phyloP scores from a whole-genome alignment of 2,888 invertebrate species.

The Bedellia somnulentella region DNA sequence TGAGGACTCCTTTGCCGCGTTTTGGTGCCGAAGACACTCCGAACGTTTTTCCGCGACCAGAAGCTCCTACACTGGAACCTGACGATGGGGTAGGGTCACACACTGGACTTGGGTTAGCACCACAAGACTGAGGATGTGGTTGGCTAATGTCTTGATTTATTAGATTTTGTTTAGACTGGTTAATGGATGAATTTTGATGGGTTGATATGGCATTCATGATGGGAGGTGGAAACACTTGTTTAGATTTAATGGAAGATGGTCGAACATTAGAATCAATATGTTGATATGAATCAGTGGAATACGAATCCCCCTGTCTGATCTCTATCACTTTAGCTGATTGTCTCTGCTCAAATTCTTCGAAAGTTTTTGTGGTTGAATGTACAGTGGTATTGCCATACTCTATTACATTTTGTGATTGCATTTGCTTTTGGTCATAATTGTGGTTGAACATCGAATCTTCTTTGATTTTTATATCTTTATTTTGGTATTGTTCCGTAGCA shows the following conservation, averaged over 20 bases:
- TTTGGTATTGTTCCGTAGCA: constrained; percentile 47
- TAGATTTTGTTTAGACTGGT: constrained; percentile 14
- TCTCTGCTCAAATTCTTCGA: constrained; percentile 68
- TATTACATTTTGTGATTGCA: constrained; percentile 49
- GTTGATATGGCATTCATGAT: constrained; percentile 34
- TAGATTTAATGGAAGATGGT: constrained; percentile 32
- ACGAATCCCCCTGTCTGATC: constrained; percentile 55
- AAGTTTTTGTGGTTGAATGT: constrained; percentile 64
- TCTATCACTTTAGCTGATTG: constrained; percentile 67
- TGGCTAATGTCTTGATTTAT: constrained; percentile 46
- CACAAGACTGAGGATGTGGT: constrained; percentile 52
- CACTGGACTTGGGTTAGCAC: constrained; percentile 61
- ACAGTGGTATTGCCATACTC: constrained; percentile 63
- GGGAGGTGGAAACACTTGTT: constrained; percentile 44
- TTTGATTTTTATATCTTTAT: constrained; percentile 32
- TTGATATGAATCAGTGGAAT: constrained; percentile 26
- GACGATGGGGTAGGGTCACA: constrained; percentile 63
- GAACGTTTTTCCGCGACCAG: constrained; percentile 61
- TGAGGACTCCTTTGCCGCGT: constrained; percentile 84
- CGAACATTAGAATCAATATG: constrained; percentile 33
- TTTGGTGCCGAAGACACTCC: constrained; percentile 81
- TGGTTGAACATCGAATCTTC: constrained; percentile 37
- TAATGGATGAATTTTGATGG: constrained; percentile 37
- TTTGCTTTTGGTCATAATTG: constrained; percentile 42
- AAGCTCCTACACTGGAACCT: constrained; percentile 57